These are phyloP conservation scores for Lasioglossum villosulum DNA, from an alignment of 2,888 invertebrate genomes.

Conservation along the genomic window DNA sequence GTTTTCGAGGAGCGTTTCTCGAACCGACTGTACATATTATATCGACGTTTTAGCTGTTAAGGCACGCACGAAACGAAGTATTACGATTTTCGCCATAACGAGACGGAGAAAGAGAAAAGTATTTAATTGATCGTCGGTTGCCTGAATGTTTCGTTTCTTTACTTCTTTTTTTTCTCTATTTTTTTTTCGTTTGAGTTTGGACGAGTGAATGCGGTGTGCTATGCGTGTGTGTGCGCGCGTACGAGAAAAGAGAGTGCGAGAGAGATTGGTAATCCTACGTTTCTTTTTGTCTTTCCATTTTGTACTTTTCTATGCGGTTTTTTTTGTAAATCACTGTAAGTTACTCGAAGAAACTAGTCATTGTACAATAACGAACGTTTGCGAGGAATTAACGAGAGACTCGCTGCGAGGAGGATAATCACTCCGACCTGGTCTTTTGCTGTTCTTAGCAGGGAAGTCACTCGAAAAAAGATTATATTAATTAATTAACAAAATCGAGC, in stretches of 20 bases:
- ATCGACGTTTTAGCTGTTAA: constrained; percentile 41
- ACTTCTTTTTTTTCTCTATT: not conserved
- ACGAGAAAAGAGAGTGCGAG: not conserved
- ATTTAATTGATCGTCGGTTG: constrained; percentile 47
- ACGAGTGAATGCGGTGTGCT: not conserved
- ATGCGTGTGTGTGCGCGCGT: not conserved
- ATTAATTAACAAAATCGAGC: constrained; percentile 46
- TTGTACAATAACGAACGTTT: constrained; percentile 67
- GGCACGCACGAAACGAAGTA: constrained; percentile 61
- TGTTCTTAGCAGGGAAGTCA: constrained; percentile 54
- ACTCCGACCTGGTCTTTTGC: constrained; percentile 49
- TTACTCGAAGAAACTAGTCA: constrained; percentile 77
- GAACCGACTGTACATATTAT: constrained; percentile 55
- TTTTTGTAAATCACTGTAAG: constrained; percentile 72
- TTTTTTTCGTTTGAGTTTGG: not conserved
- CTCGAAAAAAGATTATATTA: constrained; percentile 58
- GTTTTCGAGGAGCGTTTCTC: constrained; percentile 2
- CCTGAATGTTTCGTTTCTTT: constrained; percentile 22
- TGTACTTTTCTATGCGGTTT: constrained; percentile 53
- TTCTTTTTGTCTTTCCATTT: constrained; percentile 59
- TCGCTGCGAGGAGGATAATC: constrained; percentile 58
- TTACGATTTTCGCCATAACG: constrained; percentile 54
- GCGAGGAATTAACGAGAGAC: constrained; percentile 60
- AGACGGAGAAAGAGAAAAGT: constrained; percentile 41
- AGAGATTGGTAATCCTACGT: constrained; percentile 51